These are phyloP conservation scores for Stegostoma tigrinum DNA, from an alignment of 2,113 vertebrate species.

Conservation along the genomic window DNA sequence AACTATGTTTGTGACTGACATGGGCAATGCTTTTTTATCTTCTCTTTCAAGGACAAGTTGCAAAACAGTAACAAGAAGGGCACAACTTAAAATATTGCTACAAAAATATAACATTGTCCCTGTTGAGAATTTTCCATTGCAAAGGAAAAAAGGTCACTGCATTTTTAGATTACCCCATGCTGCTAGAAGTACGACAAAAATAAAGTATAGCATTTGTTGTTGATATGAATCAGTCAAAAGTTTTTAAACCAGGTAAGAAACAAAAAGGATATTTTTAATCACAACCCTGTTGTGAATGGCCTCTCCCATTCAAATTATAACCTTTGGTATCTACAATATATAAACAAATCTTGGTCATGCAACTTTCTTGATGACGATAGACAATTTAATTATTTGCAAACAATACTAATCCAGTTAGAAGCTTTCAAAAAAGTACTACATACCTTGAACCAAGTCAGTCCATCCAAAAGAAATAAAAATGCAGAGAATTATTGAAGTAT, in stretches of 20 bases:
- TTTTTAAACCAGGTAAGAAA: slow-evolving; percentile 42
- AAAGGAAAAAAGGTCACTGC: slow-evolving; percentile 51
- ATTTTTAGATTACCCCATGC: slow-evolving; percentile 51
- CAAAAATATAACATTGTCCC: slow-evolving; percentile 50
- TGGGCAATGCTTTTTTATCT: slow-evolving; percentile 30
- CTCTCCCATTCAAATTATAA: background rate
- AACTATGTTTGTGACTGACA: background rate
- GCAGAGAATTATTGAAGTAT: background rate
- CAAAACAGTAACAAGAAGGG: slow-evolving; percentile 44
- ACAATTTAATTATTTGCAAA: background rate
- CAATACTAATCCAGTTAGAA: background rate
- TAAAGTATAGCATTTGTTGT: slow-evolving; percentile 47
- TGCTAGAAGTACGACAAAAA: slow-evolving; percentile 49
- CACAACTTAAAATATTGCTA: slow-evolving; percentile 51
- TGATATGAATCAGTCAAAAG: slow-evolving; percentile 44
- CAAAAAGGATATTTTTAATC: slow-evolving; percentile 37
- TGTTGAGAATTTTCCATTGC: slow-evolving; percentile 52
- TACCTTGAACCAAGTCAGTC: background rate
- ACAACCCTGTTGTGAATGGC: background rate
- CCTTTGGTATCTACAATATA: background rate
- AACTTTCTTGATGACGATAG: background rate
- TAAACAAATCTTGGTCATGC: background rate
- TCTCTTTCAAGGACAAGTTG: slow-evolving; percentile 45
- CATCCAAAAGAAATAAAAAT: background rate
- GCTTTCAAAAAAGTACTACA: background rate